Conservation (phyloP, 2,797 vertebrate species). For the Mallotus villosus region DNA sequence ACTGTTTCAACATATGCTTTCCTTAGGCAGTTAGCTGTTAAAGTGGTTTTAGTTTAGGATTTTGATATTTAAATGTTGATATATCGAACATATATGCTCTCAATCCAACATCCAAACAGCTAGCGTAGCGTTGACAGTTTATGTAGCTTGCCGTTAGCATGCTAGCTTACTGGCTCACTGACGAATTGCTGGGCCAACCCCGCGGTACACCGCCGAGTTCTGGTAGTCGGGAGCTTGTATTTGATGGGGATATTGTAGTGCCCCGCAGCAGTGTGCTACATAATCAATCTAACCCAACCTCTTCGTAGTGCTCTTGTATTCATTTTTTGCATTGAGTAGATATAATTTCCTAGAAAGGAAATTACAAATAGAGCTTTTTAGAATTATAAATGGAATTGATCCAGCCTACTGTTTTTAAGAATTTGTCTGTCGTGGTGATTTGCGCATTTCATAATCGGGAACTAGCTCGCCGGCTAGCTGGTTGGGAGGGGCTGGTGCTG, state of each 20-base stretch:
- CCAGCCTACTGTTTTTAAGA: no score
- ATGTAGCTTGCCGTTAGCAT: background rate
- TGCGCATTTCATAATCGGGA: background rate
- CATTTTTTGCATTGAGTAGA: background rate
- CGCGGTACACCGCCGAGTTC: background rate
- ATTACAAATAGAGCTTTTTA: background rate
- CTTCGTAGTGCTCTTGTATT: background rate
- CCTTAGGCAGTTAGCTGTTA: no score
- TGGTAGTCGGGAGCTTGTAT: no score
- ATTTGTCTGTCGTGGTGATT: background rate
- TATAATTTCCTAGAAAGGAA: background rate
- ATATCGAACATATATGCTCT: background rate
- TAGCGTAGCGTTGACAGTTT: background rate
- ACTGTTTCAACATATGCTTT: background rate
- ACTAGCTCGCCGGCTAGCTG: background rate
- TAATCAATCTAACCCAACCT: no score
- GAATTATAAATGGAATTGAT: background rate
- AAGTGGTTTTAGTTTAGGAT: no score
- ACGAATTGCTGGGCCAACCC: background rate
- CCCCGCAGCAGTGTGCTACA: no score
- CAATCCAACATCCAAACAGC: background rate
- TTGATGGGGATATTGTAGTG: no score
- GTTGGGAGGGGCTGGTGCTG: background rate
- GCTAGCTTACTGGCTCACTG: background rate
- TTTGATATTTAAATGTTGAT: background rate